Evolutionary conservation across 2,888 invertebrate species (phyloP), one percentile per base, ranked within the genome.

Genomic region (Bruchidius siliquastri): DNA sequence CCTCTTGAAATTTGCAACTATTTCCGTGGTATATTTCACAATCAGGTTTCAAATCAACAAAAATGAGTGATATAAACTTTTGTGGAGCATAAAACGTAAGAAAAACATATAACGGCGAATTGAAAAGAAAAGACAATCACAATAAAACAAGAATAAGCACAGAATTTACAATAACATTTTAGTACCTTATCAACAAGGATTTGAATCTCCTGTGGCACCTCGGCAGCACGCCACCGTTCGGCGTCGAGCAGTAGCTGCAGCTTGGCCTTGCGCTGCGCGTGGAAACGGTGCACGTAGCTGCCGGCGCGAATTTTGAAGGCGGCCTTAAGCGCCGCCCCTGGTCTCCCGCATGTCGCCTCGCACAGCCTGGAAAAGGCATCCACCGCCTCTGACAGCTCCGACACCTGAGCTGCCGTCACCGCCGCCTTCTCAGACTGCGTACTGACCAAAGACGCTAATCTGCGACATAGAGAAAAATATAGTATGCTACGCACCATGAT

Each of bases 151-250:
- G n/a, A n/a, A n/a, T n/a, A n/a, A n/a, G n/a, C n/a, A n/a, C n/a
- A n/a, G n/a, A n/a, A n/a, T n/a, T n/a, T n/a, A n/a, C n/a, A n/a
- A n/a, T n/a, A n/a, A n/a, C n/a, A n/a, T n/a, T n/a, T n/a, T n/a
- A n/a, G n/a, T 82, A 96, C 92, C 80, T 91, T 82, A 76, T 84
- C 91, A 66, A 97, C 92, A 75, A 97, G 90, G 79, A 91, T 90
- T 87, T 99, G 98, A 84, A 98, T 94, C 84, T 96, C 95, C 78
- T 90, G 88, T 0, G 97, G 95, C 72, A 98, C 95, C 82, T 97
- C 96, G 3, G 96, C 95, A 80, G 94, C 92, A 83, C 95, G 96
- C 99, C 99, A 99, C 75, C 95, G 89, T 86, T 99, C 99, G 77
- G 92, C 92, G 84, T 98, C 98, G 69, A 99, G 88, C 67, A 97